These are phyloP conservation scores for Andricus quercusramuli DNA, from an alignment of 2,888 invertebrate species.

Conservation along the genomic window DNA sequence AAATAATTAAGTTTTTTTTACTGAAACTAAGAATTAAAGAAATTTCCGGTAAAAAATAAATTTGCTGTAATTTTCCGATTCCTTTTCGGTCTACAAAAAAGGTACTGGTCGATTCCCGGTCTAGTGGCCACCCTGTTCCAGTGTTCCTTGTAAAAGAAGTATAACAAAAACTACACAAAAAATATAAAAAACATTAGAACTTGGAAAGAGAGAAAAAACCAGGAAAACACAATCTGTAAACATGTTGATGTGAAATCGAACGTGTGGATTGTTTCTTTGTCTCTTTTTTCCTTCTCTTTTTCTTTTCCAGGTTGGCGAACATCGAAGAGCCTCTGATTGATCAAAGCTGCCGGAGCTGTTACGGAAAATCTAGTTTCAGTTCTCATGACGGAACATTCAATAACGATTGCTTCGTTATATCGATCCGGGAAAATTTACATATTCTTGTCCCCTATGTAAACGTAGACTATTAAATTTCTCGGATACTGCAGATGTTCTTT, in stretches of 20 bases:
- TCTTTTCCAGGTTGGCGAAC: neutral
- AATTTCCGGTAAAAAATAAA: no score
- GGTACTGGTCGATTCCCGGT: no score
- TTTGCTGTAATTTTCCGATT: no score
- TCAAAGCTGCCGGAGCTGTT: constrained; percentile 44
- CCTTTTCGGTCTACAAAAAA: no score
- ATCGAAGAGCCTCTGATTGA: constrained; percentile 44
- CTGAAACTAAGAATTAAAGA: no score
- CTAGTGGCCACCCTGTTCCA: no score
- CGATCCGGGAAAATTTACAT: neutral
- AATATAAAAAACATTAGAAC: no score
- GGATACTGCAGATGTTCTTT: neutral
- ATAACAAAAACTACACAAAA: no score
- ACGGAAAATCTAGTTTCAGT: constrained; percentile 20
- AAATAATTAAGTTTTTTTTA: no score
- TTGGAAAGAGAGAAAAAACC: no score
- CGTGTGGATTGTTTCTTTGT: neutral
- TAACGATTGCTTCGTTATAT: constrained; percentile 30
- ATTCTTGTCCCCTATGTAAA: constrained; percentile 1
- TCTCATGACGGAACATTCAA: constrained; percentile 21
- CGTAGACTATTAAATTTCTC: neutral
- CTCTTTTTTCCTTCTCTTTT: neutral
- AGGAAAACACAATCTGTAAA: neutral
- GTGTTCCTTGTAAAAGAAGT: no score
- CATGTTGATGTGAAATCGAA: neutral